phyloP scores from a whole-genome alignment of 2,113 vertebrate species.

The Regulus satrapa region DNA sequence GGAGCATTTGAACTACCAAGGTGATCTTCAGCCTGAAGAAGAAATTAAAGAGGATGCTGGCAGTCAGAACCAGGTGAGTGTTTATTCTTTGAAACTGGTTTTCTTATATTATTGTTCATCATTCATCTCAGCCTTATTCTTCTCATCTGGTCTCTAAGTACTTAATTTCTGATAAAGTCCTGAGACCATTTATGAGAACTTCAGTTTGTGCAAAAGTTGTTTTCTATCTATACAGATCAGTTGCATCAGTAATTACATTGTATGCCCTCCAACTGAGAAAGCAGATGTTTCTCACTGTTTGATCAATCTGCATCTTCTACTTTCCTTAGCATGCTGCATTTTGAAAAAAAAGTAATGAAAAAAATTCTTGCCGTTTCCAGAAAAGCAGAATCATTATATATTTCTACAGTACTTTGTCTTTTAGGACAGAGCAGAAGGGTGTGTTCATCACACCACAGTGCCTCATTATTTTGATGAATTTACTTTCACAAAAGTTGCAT shows the following conservation, averaged over 20 bases:
- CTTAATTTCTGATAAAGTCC: not conserved
- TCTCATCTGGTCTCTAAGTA: not conserved
- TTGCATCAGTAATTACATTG: not conserved
- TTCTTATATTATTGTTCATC: not conserved
- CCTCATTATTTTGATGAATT: not conserved
- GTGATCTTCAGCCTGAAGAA: not conserved
- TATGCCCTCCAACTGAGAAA: not conserved
- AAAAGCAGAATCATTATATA: not conserved
- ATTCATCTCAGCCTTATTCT: not conserved
- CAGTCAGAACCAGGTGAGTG: conserved; percentile 60
- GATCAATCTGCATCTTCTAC: not conserved
- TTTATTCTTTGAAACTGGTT: not conserved
- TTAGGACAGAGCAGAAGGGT: not conserved
- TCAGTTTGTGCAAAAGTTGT: not conserved
- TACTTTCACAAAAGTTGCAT: not conserved
- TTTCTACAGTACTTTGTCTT: not conserved
- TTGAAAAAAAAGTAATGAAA: not conserved
- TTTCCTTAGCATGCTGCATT: not conserved
- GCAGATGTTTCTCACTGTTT: not conserved
- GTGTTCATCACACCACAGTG: not conserved
- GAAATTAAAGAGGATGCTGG: conserved; percentile 21
- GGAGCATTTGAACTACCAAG: not conserved
- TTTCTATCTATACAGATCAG: not conserved
- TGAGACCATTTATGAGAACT: not conserved
- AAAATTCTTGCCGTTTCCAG: not conserved